Percentiles rank a stretch among this genome's conserved stretches.
phyloP scores from a whole-genome alignment of 1,140 invertebrate genomes.

The Grapholita molesta region DNA sequence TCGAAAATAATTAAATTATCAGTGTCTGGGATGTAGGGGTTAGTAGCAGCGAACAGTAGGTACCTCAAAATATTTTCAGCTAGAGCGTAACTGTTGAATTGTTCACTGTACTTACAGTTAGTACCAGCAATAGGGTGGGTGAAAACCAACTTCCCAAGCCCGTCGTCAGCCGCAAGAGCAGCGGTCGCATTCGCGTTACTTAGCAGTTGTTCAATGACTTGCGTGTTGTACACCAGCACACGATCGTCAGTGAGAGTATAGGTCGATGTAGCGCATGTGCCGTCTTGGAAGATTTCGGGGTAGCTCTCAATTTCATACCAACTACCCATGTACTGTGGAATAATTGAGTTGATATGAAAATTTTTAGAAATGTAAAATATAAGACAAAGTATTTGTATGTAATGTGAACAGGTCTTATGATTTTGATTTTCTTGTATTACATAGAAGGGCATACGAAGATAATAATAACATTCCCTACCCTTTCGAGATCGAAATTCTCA shows the following conservation, averaged over 20 bases:
- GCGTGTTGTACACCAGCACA: not conserved
- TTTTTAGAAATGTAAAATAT: not conserved
- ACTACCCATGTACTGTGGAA: slow-evolving; percentile 22
- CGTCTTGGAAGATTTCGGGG: slow-evolving; percentile 23
- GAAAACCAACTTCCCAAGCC: slow-evolving; percentile 28
- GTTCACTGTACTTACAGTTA: not conserved
- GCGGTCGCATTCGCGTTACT: slow-evolving; percentile 20
- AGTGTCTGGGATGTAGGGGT: no score
- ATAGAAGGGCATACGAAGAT: no score
- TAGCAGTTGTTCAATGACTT: not conserved
- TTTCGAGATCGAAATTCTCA: slow-evolving; percentile 34
- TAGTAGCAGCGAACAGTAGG: no score
- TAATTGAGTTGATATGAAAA: not conserved
- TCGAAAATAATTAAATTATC: no score
- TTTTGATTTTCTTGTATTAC: no score
- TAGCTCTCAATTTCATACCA: slow-evolving; percentile 26
- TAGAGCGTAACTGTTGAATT: not conserved
- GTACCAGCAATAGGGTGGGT: slow-evolving; percentile 24
- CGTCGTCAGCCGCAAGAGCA: slow-evolving; percentile 15
- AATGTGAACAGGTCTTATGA: no score
- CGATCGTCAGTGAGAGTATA: slow-evolving; percentile 18
- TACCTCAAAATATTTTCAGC: no score
- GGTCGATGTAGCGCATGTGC: slow-evolving; percentile 17
- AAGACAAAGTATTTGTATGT: no score
- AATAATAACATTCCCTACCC: no score